phyloP scores from a whole-genome alignment of 2,113 vertebrate species.

The Anolis sagrei region DNA sequence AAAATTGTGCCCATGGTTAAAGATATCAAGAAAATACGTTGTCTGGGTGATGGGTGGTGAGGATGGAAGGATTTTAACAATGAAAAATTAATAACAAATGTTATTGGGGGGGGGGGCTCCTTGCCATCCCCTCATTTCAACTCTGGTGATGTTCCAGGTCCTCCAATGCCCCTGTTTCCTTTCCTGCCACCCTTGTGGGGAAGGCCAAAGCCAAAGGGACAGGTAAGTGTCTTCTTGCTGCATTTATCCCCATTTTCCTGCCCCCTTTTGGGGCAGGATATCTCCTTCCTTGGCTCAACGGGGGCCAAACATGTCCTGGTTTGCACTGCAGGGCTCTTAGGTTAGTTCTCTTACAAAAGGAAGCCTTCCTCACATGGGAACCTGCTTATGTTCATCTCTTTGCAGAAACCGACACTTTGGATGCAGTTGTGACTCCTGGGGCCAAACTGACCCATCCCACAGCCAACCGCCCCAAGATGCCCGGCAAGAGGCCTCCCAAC shows the following conservation, averaged over 20 bases:
- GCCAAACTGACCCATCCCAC: conserved; percentile 65
- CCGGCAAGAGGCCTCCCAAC: conserved; percentile 53
- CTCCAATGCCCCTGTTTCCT: not conserved
- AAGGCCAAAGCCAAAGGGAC: rapidly evolving
- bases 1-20: too few relatives aligned
- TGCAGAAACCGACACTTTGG: conserved; percentile 8
- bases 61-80: too few relatives aligned
- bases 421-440: rapidly evolving
- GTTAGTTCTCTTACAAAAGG: rapidly evolving
- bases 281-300: not conserved
- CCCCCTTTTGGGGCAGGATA: not conserved
- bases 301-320: not conserved
- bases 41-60: too few relatives aligned
- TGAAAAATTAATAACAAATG: too few relatives aligned
- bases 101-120: too few relatives aligned
- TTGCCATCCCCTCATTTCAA: not conserved
- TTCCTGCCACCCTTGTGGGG: rapidly evolving
- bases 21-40: too few relatives aligned
- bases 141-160: conserved; percentile 29
- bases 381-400: rapidly evolving
- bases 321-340: not conserved
- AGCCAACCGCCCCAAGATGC: not conserved
- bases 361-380: not conserved
- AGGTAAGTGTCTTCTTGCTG: conserved; percentile 33
- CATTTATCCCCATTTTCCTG: not conserved